phyloP scores from a whole-genome alignment of 2,113 vertebrate genomes.

The Emydura subglobosa region DNA sequence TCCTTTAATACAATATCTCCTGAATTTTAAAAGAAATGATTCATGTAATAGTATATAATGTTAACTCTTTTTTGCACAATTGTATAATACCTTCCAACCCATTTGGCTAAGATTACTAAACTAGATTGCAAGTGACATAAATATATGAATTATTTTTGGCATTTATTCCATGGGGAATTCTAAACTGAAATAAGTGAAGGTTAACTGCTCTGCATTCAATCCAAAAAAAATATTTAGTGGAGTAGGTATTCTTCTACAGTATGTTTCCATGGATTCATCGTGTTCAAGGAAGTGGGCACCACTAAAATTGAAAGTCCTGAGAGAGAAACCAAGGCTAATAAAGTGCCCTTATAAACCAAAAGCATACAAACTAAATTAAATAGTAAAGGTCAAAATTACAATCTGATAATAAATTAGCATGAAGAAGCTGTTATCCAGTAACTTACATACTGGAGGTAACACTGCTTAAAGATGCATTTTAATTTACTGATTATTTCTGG shows the following conservation, averaged over 20 bases:
- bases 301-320: background rate
- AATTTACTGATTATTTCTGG: constrained; percentile 16
- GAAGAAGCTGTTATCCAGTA: constrained; percentile 36
- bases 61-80: background rate
- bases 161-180: background rate
- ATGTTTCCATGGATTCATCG: background rate
- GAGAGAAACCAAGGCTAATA: background rate
- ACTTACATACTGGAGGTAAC: constrained; percentile 3
- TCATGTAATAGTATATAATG: background rate
- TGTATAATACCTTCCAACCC: background rate
- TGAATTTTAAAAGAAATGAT: background rate
- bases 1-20: background rate
- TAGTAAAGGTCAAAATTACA: constrained; percentile 7
- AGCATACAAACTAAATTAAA: constrained; percentile 13
- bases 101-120: background rate
- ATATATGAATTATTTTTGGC: background rate
- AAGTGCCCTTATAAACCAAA: background rate
- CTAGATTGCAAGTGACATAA: background rate
- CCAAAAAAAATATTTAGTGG: background rate
- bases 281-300: background rate
- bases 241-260: background rate
- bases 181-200: background rate
- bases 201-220: background rate
- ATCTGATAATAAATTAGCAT: constrained; percentile 5
- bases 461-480: background rate